phyloP scores from a whole-genome alignment of 2,888 invertebrate species.

The Dynastes tityus region DNA sequence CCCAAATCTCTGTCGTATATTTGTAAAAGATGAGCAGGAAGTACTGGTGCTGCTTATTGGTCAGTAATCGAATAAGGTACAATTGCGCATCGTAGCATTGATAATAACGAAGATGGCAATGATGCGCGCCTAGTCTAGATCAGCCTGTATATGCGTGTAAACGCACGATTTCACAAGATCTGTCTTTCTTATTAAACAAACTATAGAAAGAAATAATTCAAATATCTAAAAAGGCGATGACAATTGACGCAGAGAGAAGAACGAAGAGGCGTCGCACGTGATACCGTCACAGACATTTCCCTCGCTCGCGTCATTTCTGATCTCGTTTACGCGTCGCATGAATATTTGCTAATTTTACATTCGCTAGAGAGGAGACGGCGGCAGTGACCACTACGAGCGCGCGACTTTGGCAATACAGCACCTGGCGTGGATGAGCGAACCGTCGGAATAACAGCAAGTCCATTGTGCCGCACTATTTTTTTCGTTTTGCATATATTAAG shows the following conservation, averaged over 20 bases:
- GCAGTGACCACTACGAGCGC: not conserved
- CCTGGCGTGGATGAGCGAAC: not conserved
- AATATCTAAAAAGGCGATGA: conserved; percentile 10
- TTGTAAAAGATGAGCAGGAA: too few relatives aligned
- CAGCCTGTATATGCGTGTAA: too few relatives aligned
- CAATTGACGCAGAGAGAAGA: conserved; percentile 20
- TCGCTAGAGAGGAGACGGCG: conserved; percentile 14
- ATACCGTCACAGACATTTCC: not conserved
- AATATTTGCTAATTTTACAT: conserved; percentile 34
- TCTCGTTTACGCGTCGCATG: conserved; percentile 2
- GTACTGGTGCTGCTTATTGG: too few relatives aligned
- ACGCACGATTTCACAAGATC: too few relatives aligned
- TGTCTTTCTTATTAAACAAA: too few relatives aligned
- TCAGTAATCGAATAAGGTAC: too few relatives aligned
- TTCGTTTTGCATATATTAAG: not conserved
- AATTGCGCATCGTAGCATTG: too few relatives aligned
- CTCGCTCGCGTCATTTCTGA: conserved; percentile 23
- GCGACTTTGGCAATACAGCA: not conserved
- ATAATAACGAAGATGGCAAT: too few relatives aligned
- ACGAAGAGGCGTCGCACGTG: conserved; percentile 29
- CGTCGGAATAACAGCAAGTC: not conserved
- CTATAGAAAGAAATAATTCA: not conserved
- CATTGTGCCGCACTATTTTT: not conserved
- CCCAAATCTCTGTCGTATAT: too few relatives aligned
- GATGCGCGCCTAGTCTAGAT: too few relatives aligned